Evolutionary conservation across 2,888 invertebrate species (phyloP).

Genomic region (Drymonia ruficornis): DNA sequence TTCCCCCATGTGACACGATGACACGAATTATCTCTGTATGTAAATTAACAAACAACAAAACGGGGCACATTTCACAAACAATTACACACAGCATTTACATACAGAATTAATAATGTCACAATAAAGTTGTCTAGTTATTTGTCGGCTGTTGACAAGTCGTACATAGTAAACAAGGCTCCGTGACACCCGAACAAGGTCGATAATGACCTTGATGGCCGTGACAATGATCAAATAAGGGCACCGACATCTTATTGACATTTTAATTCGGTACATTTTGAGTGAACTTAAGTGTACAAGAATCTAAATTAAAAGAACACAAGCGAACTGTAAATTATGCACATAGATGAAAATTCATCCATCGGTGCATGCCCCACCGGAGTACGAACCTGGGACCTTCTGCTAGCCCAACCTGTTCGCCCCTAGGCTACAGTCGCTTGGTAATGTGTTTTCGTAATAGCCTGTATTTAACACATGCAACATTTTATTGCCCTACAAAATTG

Average conservation of each 20-base stretch:
- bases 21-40: not conserved
- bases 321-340: no score
- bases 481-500: no score
- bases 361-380: no score
- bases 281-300: not conserved
- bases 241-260: not conserved
- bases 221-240: not conserved
- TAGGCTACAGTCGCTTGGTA: no score
- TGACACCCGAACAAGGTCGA: not conserved
- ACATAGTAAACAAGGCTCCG: not conserved
- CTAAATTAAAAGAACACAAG: no score
- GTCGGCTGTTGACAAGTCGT: not conserved
- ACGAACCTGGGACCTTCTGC: no score
- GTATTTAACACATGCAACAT: no score
- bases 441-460: no score
- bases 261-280: not conserved
- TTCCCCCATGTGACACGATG: conserved; percentile 1
- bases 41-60: conserved; percentile 1
- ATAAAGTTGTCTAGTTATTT: not conserved
- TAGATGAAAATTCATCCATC: no score
- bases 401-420: no score
- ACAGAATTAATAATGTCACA: not conserved
- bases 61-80: not conserved
- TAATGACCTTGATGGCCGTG: not conserved
- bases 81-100: not conserved